Evolutionary conservation across 2,113 vertebrate genomes (phyloP).

Genomic region (Myanophis thanlyinensis): DNA sequence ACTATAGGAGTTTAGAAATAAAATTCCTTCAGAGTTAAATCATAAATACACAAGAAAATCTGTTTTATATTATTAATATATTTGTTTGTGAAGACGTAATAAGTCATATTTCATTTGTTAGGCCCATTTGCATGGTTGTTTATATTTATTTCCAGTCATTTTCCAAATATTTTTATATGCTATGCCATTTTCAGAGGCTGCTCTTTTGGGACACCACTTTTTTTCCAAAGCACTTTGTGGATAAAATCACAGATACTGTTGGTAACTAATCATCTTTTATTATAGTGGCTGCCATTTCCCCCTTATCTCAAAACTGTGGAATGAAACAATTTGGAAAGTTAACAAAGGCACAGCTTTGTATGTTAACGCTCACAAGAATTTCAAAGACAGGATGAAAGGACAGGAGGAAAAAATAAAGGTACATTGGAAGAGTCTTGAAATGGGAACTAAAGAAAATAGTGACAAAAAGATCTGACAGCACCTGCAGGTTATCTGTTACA

Average conservation of each 20-base stretch:
- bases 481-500: fast-evolving
- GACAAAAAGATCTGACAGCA: not conserved
- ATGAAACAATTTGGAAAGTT: not conserved
- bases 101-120: not conserved
- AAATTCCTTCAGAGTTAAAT: not conserved
- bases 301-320: not conserved
- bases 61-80: not conserved
- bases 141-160: not conserved
- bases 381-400: not conserved
- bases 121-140: not conserved
- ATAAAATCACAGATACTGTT: not conserved
- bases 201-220: not conserved
- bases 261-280: not conserved
- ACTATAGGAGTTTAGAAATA: not conserved
- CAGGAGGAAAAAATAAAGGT: not conserved
- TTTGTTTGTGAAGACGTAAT: not conserved
- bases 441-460: not conserved
- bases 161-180: not conserved
- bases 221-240: not conserved
- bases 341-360: not conserved
- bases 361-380: not conserved
- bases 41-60: not conserved
- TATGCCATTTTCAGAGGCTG: not conserved
- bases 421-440: not conserved
- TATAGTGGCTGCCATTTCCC: not conserved